These are phyloP conservation scores for Drosophila setosimentum DNA, from an alignment of 2,888 invertebrate genomes.

Conservation along the genomic window DNA sequence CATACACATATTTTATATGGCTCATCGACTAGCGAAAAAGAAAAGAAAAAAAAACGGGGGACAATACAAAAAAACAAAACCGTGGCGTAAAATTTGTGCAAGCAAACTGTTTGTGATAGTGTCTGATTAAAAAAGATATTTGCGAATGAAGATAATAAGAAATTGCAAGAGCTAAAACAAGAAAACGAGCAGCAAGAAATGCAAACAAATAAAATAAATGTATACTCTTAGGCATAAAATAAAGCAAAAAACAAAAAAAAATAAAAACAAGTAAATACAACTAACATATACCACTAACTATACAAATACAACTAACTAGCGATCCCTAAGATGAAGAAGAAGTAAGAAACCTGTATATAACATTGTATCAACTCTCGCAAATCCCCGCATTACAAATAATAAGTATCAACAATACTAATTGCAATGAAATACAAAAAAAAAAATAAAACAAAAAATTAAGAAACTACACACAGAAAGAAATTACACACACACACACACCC, in stretches of 20 bases:
- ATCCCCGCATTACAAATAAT: constrained; percentile 62
- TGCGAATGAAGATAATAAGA: constrained; percentile 82
- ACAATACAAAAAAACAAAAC: constrained; percentile 11
- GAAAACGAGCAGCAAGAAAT: constrained; percentile 11
- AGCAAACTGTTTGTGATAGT: constrained; percentile 84
- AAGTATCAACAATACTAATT: constrained; percentile 30
- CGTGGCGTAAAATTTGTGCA: constrained; percentile 62
- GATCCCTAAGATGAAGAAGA: constrained; percentile 42
- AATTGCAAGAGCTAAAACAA: constrained; percentile 45
- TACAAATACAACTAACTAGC: constrained; percentile 56
- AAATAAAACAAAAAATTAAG: neutral
- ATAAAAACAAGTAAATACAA: constrained; percentile 13
- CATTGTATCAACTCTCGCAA: constrained; percentile 63
- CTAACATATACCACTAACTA: constrained; percentile 18
- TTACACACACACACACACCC: neutral
- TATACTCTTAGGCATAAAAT: constrained; percentile 75
- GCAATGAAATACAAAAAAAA: constrained; percentile 19
- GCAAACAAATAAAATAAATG: constrained; percentile 53
- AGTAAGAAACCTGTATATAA: constrained; percentile 46
- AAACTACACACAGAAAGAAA: constrained; percentile 7
- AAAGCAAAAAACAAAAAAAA: too few species aligned
- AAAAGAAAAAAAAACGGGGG: constrained; percentile 1
- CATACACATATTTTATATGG: constrained; percentile 31
- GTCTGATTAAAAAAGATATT: constrained; percentile 79
- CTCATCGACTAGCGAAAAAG: constrained; percentile 43